phyloP scores from a whole-genome alignment of 2,113 vertebrate genomes.

The Cavia aperea region DNA sequence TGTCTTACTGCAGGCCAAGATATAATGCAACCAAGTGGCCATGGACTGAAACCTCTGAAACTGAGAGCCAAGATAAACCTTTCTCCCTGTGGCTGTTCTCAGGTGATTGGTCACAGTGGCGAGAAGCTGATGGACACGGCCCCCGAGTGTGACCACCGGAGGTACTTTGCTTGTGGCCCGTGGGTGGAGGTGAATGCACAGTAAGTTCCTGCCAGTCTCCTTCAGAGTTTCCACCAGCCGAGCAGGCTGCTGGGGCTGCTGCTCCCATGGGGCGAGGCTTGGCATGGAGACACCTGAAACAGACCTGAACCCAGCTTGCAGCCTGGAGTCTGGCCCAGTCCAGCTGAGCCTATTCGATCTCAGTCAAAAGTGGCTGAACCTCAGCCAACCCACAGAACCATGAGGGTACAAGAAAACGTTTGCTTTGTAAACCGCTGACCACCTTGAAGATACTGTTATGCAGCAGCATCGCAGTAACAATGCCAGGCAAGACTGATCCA shows the following conservation, averaged over 20 bases:
- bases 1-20: neutral
- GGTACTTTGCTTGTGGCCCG: neutral
- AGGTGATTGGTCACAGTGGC: neutral
- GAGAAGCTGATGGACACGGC: neutral
- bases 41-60: neutral
- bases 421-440: neutral
- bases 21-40: neutral
- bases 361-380: neutral
- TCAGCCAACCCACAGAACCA: constrained; percentile 5
- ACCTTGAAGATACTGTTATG: neutral
- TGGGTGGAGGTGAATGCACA: neutral
- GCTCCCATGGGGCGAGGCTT: neutral
- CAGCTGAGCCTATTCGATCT: neutral
- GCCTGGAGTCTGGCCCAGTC: constrained; percentile 14
- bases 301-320: constrained; percentile 17
- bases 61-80: neutral
- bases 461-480: neutral
- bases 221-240: neutral
- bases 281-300: constrained; percentile 6
- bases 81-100: neutral
- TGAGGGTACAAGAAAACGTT: neutral
- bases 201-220: neutral
- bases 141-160: neutral
- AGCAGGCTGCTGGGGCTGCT: neutral
- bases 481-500: neutral